Conservation (phyloP, 1,140 invertebrate genomes). For the Drosophila sproati region DNA sequence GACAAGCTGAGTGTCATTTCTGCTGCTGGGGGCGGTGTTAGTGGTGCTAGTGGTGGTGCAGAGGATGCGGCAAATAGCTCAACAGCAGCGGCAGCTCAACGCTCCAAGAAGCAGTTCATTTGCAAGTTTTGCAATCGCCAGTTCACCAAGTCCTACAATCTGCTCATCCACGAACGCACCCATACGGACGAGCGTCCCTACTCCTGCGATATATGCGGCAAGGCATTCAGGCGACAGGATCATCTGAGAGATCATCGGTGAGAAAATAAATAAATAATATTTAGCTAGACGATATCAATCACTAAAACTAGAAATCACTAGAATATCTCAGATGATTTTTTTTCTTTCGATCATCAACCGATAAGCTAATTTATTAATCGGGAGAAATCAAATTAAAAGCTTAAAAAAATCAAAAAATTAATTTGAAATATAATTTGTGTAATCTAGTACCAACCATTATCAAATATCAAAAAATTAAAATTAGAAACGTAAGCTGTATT, state of each 20-base stretch:
- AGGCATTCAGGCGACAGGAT: slow-evolving; percentile 98
- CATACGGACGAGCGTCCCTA: slow-evolving; percentile 99
- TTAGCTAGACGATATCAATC: no score
- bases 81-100: slow-evolving; percentile 87
- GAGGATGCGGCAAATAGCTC: slow-evolving; percentile 88
- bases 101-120: slow-evolving; percentile 98
- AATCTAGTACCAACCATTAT: no score
- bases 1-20: slow-evolving; percentile 75
- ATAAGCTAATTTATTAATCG: no score
- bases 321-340: no score
- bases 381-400: no score
- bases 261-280: background rate
- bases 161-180: slow-evolving; percentile 98
- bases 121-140: slow-evolving; percentile 98
- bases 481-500: no score
- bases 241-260: slow-evolving; percentile 97
- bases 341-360: no score
- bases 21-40: slow-evolving; percentile 14
- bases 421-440: no score
- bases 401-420: no score
- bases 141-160: slow-evolving; percentile 99
- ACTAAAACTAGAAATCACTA: no score
- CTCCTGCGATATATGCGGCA: slow-evolving; percentile 98
- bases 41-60: slow-evolving; percentile 5
- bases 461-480: no score